Percentiles rank a stretch among this genome's conserved stretches.
These are phyloP conservation scores for Cataglyphis hispanica DNA, from an alignment of 1,140 invertebrate genomes.

Conservation along the genomic window DNA sequence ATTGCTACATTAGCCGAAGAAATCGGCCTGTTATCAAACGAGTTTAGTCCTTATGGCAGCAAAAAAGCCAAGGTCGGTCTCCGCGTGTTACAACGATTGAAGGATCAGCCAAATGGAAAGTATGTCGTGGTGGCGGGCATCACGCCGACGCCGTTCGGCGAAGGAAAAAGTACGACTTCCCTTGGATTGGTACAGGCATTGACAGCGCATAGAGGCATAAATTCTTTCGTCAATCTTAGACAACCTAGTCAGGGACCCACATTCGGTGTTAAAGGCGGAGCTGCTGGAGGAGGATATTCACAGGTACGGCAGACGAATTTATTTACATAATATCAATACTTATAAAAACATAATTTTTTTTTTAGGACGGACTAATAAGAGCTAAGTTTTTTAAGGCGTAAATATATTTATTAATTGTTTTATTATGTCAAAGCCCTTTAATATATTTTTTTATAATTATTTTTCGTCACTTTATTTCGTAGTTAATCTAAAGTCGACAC, in stretches of 20 bases:
- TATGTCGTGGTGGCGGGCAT: slow-evolving; percentile 99
- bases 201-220: slow-evolving; percentile 93
- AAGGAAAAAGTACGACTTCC: slow-evolving; percentile 98
- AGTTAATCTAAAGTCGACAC: background rate
- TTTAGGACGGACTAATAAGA: background rate
- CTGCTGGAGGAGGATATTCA: slow-evolving; percentile 97
- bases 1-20: slow-evolving; percentile 93
- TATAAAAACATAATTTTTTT: background rate
- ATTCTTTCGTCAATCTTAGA: slow-evolving; percentile 97
- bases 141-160: slow-evolving; percentile 98
- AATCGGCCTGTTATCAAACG: slow-evolving; percentile 93
- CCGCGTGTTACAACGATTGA: slow-evolving; percentile 92
- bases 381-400: too few species aligned
- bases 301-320: slow-evolving; percentile 84
- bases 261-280: slow-evolving; percentile 99
- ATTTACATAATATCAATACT: slow-evolving; percentile 22
- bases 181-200: slow-evolving; percentile 98
- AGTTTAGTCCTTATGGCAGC: slow-evolving; percentile 96
- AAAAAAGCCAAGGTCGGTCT: slow-evolving; percentile 98
- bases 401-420: too few species aligned
- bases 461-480: too few species aligned
- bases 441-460: too few species aligned
- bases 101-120: slow-evolving; percentile 92
- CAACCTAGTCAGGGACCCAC: slow-evolving; percentile 99
- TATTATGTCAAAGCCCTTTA: too few species aligned